Percentiles rank a stretch among this genome's conserved stretches.
Conservation (phyloP, 1,140 invertebrate species). For the Drosophila yakuba region DNA sequence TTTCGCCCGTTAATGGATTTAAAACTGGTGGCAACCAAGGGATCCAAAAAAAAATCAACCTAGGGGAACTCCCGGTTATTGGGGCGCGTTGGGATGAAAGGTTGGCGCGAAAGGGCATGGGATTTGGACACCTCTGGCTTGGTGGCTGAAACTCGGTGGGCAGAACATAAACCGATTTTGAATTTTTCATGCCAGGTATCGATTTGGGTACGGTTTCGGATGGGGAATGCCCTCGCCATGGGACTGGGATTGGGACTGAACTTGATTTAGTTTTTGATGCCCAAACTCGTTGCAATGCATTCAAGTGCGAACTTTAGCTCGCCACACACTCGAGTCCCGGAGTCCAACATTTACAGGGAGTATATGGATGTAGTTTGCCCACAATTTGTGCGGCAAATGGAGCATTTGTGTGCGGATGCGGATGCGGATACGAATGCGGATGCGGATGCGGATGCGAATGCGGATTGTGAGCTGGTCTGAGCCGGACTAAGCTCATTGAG, state of each 20-base stretch:
- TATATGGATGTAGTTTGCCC: neutral
- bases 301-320: conserved; percentile 3
- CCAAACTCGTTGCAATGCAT: conserved; percentile 11
- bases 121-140: conserved; percentile 4
- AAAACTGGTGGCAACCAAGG: neutral
- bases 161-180: conserved; percentile 24
- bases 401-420: neutral
- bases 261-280: conserved; percentile 26
- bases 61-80: neutral
- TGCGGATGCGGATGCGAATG: neutral
- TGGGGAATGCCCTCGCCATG: neutral
- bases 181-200: conserved; percentile 35
- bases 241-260: neutral
- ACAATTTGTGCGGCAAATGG: conserved; percentile 4
- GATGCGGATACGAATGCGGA: neutral
- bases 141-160: neutral
- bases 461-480: neutral
- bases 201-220: neutral
- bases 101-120: neutral
- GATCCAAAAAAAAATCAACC: neutral
- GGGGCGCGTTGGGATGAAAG: neutral
- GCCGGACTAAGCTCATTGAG: conserved; percentile 1
- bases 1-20: conserved; percentile 24
- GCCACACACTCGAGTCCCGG: conserved; percentile 6
- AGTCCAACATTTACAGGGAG: neutral